Evolutionary conservation across 2,113 vertebrate species (phyloP), one percentile per base, ranked within the genome.

Genomic region (Aphelocoma coerulescens): DNA sequence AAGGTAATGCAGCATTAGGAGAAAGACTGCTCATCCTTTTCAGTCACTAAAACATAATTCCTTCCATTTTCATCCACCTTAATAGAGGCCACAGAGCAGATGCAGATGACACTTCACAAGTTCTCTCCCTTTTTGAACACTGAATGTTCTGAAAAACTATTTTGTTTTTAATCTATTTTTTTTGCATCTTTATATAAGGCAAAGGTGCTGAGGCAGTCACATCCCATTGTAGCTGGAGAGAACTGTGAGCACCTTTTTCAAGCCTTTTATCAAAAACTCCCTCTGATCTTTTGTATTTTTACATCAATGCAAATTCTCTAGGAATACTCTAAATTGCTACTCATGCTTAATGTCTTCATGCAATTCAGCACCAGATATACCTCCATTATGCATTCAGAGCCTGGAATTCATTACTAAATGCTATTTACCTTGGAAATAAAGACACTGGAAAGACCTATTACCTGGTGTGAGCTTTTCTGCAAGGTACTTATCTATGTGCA

Each of bases 41-140:
- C 72, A 91, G 71, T 77, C 93, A 95, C 77, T 39, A 89, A 77
- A 92, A 85, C 22, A 86, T 92, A 90, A 96, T 88, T 95, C 35
- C 69, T 97, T 94, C 68, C 39, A 49, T 69, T 78, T 77, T 93
- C 95, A 91, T 75, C 76, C 48, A 73, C 79, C 81, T 95, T 85
- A 95, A 90, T 21, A 84, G 78, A 91, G 85, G 79, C 78, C 66
- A 93, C 41, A 91, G 75, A 78, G 84, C 58, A 90, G 69, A 58
- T 75, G 82, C 68, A 95, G 87, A 74, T 79, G 61, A 72, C 85
- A 73, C 37, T 89, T 62, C 82, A 84, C 67, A 93, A 87, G 90
- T 79, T 93, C 67, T 96, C 91, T 85, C 89, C 69, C 71, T 85
- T 78, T 65, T 63, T 28, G 23, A 66, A 51, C 1, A 0, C 6